Percentiles rank a stretch among this genome's conserved stretches.
These are phyloP conservation scores for Heliconius melpomene DNA, from an alignment of 1,140 invertebrate species.

Conservation along the genomic window DNA sequence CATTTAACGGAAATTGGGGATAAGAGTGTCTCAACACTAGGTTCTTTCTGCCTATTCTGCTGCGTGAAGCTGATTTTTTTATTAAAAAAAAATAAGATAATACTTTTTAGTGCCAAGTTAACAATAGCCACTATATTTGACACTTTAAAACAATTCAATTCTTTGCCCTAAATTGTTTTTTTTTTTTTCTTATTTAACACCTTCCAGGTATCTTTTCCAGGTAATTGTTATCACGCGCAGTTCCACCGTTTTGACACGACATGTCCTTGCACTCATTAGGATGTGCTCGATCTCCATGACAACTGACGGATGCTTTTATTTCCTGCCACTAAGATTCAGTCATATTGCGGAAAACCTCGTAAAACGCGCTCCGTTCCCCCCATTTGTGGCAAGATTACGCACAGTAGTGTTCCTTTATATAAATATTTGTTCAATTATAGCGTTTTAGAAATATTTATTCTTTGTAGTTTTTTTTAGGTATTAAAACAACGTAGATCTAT, in stretches of 20 bases:
- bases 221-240: conserved; percentile 45
- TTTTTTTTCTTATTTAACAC: neutral
- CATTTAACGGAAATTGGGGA: no score
- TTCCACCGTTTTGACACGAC: conserved; percentile 54
- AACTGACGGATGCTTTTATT: conserved; percentile 59
- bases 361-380: conserved; percentile 43
- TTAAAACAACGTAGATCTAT: no score
- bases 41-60: no score
- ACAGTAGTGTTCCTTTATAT: conserved; percentile 6
- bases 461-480: no score
- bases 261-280: conserved; percentile 68
- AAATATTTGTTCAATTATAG: neutral
- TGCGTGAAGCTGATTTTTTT: no score
- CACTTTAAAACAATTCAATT: no score
- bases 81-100: no score
- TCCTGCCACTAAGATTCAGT: conserved; percentile 56
- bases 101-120: no score
- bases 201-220: conserved; percentile 27
- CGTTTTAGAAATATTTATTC: no score
- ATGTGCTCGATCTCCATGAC: conserved; percentile 65
- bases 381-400: conserved; percentile 20
- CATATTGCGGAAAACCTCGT: conserved; percentile 69
- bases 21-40: no score
- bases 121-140: no score
- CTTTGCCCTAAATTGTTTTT: no score